These are phyloP conservation scores for Tenodera sinensis DNA, from an alignment of 2,888 invertebrate species.

Conservation along the genomic window DNA sequence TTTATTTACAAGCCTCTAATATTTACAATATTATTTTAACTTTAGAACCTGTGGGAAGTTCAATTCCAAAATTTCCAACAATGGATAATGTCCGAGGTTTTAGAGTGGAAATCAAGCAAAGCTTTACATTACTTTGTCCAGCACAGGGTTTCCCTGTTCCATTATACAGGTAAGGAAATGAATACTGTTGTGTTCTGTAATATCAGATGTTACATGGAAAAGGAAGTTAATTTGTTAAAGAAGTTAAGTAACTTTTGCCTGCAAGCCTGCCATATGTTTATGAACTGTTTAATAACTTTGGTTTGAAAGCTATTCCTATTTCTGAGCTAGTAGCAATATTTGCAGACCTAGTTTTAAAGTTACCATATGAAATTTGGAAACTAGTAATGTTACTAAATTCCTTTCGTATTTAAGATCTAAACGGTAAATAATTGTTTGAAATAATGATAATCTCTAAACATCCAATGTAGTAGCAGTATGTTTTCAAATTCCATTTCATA, in stretches of 20 bases:
- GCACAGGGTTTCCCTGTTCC: slow-evolving; percentile 66
- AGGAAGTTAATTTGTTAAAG: no score
- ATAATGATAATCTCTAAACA: slow-evolving; percentile 9
- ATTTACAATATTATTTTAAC: slow-evolving; percentile 20
- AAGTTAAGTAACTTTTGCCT: no score
- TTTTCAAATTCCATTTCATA: slow-evolving; percentile 42
- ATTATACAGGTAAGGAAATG: slow-evolving; percentile 49
- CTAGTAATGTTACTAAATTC: background rate
- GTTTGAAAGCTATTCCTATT: no score
- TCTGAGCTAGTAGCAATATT: no score
- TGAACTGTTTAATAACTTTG: no score
- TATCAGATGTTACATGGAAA: no score
- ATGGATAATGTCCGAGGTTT: slow-evolving; percentile 61
- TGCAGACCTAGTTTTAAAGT: no score
- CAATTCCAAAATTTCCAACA: slow-evolving; percentile 64
- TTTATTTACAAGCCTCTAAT: no score
- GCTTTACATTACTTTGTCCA: slow-evolving; percentile 60
- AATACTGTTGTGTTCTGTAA: no score
- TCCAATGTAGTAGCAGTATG: slow-evolving; percentile 1
- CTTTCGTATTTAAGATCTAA: background rate
- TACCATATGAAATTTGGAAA: no score
- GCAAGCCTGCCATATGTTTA: no score
- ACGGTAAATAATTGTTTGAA: background rate
- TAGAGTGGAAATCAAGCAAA: slow-evolving; percentile 49
- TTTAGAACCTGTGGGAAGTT: slow-evolving; percentile 67